phyloP scores from a whole-genome alignment of 2,888 invertebrate genomes.

The Seira musarum region DNA sequence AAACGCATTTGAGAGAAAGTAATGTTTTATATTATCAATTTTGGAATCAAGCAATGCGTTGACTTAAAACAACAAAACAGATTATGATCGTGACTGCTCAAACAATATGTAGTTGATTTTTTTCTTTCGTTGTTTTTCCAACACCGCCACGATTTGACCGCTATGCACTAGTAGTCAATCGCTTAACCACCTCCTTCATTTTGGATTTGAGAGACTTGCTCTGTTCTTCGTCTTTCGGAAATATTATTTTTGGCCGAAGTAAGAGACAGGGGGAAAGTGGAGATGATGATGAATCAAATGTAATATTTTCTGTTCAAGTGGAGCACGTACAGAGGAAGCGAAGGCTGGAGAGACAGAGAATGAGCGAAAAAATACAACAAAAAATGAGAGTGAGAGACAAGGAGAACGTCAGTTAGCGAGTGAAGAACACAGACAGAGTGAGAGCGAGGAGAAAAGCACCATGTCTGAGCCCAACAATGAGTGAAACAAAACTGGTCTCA shows the following conservation, averaged over 20 bases:
- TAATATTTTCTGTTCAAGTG: no score
- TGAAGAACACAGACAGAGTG: neutral
- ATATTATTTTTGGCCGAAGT: neutral
- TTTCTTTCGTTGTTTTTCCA: no score
- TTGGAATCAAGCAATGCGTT: no score
- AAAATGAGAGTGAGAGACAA: no score
- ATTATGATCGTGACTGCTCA: no score
- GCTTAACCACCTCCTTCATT: neutral
- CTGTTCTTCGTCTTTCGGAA: neutral
- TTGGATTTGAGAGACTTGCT: neutral
- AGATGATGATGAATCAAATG: neutral
- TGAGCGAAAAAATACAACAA: no score
- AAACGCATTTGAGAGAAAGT: no score
- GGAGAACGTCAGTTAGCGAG: no score
- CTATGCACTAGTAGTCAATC: neutral
- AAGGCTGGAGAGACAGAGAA: neutral
- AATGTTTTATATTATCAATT: no score
- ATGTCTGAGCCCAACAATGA: slow-evolving; percentile 56
- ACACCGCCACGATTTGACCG: no score
- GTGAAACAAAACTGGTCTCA: slow-evolving; percentile 54
- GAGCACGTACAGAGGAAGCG: neutral
- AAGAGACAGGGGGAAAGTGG: neutral
- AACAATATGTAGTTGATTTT: no score
- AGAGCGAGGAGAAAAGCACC: slow-evolving; percentile 51
- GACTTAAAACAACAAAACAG: no score